Conservation (phyloP, 2,888 invertebrate genomes). For the Drosophila kokeensis region DNA sequence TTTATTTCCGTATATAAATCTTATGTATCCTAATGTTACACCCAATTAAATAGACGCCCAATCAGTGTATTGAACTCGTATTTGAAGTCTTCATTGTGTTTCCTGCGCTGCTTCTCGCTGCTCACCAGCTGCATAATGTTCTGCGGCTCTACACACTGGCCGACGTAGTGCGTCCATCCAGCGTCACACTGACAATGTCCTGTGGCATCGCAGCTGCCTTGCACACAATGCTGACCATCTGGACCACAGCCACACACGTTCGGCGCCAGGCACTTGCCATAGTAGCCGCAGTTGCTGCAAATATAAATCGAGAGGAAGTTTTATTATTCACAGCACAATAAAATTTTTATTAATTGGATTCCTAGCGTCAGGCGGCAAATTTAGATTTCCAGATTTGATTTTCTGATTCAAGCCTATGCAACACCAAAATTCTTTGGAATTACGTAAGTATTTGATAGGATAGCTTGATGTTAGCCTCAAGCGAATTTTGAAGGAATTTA, state of each 20-base stretch:
- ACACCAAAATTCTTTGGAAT: neutral
- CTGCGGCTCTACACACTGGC: constrained; percentile 65
- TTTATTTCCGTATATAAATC: neutral
- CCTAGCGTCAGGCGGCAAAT: rapidly evolving
- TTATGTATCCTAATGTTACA: constrained; percentile 14
- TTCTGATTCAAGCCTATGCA: neutral
- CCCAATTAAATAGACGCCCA: constrained; percentile 57
- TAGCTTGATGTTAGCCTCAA: neutral
- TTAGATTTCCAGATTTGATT: neutral
- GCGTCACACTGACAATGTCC: constrained; percentile 75
- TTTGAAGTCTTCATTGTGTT: constrained; percentile 64
- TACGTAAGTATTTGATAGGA: neutral
- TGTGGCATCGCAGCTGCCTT: constrained; percentile 68
- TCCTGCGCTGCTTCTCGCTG: constrained; percentile 49
- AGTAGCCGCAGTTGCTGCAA: constrained; percentile 77
- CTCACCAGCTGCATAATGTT: constrained; percentile 50
- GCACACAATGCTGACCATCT: constrained; percentile 66
- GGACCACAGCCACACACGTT: constrained; percentile 83
- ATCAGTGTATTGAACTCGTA: constrained; percentile 80
- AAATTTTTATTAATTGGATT: neutral
- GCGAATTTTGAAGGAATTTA: neutral
- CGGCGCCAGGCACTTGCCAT: constrained; percentile 82
- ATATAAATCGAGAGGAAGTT: neutral
- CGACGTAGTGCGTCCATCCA: constrained; percentile 74
- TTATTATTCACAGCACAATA: neutral